Evolutionary conservation across 2,113 vertebrate species (phyloP).

Genomic region (Oryzias javanicus): DNA sequence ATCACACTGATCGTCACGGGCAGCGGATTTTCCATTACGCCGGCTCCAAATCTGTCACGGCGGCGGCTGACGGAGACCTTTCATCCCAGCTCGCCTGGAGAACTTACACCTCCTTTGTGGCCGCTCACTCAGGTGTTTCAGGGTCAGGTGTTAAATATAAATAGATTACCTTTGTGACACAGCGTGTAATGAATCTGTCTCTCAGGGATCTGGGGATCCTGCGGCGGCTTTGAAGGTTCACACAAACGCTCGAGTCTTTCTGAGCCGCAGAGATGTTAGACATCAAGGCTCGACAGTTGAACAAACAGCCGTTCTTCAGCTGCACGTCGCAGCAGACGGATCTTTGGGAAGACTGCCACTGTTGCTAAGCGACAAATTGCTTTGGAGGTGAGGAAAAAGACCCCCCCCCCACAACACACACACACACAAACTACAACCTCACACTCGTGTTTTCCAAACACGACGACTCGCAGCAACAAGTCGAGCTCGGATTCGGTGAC

Average conservation of each 20-base stretch:
- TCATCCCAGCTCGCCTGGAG: slow-evolving; percentile 44
- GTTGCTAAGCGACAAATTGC: slow-evolving; percentile 77
- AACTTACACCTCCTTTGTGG: slow-evolving; percentile 40
- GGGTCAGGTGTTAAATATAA: slow-evolving; percentile 43
- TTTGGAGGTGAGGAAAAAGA: slow-evolving; percentile 54
- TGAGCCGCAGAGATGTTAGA: slow-evolving; percentile 14
- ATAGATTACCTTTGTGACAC: slow-evolving; percentile 47
- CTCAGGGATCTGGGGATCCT: neutral
- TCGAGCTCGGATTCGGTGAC: neutral
- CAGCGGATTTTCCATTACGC: slow-evolving; percentile 62
- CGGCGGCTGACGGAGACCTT: slow-evolving; percentile 63
- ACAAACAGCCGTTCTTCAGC: slow-evolving; percentile 36
- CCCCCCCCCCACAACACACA: slow-evolving; percentile 2
- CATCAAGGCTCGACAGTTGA: neutral
- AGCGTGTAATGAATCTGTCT: slow-evolving; percentile 32
- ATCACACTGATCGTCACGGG: slow-evolving; percentile 62
- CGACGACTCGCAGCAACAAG: neutral
- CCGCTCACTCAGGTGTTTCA: slow-evolving; percentile 26
- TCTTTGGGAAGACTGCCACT: slow-evolving; percentile 35
- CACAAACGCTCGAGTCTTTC: no score
- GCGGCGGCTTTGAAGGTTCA: neutral
- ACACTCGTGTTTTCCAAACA: neutral
- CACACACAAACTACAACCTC: neutral
- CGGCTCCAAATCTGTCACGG: slow-evolving; percentile 62
- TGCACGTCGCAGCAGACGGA: slow-evolving; percentile 32